These are phyloP conservation scores for Apoderus coryli DNA, from an alignment of 2,888 invertebrate genomes.

Conservation along the genomic window DNA sequence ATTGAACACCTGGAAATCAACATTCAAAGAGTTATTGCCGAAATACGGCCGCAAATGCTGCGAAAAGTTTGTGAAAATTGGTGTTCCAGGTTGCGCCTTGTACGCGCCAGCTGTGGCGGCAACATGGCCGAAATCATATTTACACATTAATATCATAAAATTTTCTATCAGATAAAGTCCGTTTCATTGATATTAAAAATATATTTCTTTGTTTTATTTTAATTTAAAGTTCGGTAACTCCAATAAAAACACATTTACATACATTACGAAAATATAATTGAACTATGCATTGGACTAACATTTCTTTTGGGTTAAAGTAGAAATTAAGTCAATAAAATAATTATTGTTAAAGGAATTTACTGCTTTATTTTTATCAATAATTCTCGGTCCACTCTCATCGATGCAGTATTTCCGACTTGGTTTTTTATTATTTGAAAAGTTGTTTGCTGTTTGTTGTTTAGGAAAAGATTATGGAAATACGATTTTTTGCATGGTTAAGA, in stretches of 20 bases:
- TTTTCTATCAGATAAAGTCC: neutral
- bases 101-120: slow-evolving; percentile 1
- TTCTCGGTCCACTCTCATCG: no score
- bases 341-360: no score
- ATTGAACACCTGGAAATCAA: slow-evolving; percentile 3
- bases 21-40: slow-evolving; percentile 1
- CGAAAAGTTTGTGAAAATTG: slow-evolving; percentile 1
- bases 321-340: no score
- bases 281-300: no score
- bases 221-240: neutral
- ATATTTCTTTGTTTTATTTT: slow-evolving; percentile 1
- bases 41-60: neutral
- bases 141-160: neutral
- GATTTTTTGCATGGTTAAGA: no score
- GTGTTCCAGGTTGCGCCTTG: neutral
- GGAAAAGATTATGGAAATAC: no score
- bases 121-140: slow-evolving; percentile 1
- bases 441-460: no score
- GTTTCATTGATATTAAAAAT: slow-evolving; percentile 2
- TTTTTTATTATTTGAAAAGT: no score
- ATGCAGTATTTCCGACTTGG: no score
- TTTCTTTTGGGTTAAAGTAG: no score
- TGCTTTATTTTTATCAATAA: no score
- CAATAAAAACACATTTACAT: neutral
- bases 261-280: no score